Base-by-base conservation (phyloP, 2,797 vertebrate genomes). In the Manis crassicaudata region DNA sequence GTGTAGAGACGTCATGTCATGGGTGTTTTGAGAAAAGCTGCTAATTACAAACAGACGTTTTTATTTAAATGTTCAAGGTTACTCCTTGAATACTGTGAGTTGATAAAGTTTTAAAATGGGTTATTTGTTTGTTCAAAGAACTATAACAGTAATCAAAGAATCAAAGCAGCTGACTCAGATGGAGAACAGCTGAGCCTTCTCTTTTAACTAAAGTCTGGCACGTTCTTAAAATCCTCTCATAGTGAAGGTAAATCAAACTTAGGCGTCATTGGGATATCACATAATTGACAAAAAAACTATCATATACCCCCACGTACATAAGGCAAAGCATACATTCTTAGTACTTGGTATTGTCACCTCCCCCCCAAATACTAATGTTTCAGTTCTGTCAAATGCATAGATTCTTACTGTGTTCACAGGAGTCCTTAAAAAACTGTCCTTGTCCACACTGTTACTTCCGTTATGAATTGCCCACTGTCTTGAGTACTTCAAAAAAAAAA, bases 1-100 rank as follows among this genome's bases (percentile, higher is more conserved):
- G 6, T 40, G 23, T 86, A 76, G 54, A 83, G 23, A 73, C 18
- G 54, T 76, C 17, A 14, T 88, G 43, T 94, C 46, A 60, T 88
- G 37, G 23, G 35, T 77, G 40, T 94, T 89, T 91, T 91, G 63
- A 95, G 73, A 87, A 97, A 94, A 95, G 35, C 35, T 94, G 27
- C 82, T 94, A 85, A 79, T 94, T 94, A 85, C 60, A 92, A 89
- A 80, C 62, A 70, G 37, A 60, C 9, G 32, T 86, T 88, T 90
- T 95, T n/a, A 91, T 73, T 88, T 92, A 77, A 92, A 75, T 92
- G 35, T 35, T 80, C 88, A n/a, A 86, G 20, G 68, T 91, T 77
- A 88, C 56, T 73, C 88, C 75, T 89, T 52, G 35, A 94, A 73
- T 70, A 52, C 35, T 68, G 1, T 95, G 77, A 90, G 40, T 79